Conservation (phyloP, 2,888 invertebrate genomes). For the Coecobrya sp. region DNA sequence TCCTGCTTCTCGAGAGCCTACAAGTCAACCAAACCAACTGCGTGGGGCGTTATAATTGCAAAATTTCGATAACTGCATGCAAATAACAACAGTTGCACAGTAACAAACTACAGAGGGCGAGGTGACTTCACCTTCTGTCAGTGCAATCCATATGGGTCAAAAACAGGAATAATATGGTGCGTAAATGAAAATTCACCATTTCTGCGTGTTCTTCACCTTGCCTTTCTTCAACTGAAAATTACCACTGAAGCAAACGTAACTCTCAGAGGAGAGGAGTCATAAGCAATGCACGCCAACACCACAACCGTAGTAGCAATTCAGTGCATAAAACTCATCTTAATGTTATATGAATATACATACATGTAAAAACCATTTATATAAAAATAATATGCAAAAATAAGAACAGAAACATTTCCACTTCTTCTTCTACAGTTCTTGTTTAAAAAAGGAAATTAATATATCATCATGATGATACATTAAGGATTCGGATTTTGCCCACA, state of each 20-base stretch:
- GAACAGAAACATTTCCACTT: constrained; percentile 49
- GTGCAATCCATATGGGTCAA: constrained; percentile 78
- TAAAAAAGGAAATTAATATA: constrained; percentile 75
- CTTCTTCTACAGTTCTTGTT: constrained; percentile 44
- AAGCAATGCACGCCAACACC: constrained; percentile 22
- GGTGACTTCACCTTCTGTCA: constrained; percentile 65
- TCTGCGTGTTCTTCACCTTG: constrained; percentile 66
- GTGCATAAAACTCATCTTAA: constrained; percentile 5
- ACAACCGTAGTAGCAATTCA: background rate
- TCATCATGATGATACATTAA: constrained; percentile 61
- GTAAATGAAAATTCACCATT: constrained; percentile 65
- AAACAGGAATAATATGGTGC: constrained; percentile 70
- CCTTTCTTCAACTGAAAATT: constrained; percentile 49
- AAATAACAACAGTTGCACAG: constrained; percentile 76
- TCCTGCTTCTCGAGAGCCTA: background rate
- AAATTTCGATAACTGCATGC: constrained; percentile 53
- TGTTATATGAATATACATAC: background rate
- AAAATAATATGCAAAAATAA: constrained; percentile 34
- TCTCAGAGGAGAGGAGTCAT: background rate
- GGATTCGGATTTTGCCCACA: constrained; percentile 71
- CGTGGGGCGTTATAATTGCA: constrained; percentile 28
- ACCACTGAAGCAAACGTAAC: constrained; percentile 31
- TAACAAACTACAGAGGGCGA: constrained; percentile 78
- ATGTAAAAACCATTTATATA: constrained; percentile 7
- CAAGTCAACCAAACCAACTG: background rate